phyloP scores from a whole-genome alignment of 2,113 vertebrate species.

The Aythya baeri region DNA sequence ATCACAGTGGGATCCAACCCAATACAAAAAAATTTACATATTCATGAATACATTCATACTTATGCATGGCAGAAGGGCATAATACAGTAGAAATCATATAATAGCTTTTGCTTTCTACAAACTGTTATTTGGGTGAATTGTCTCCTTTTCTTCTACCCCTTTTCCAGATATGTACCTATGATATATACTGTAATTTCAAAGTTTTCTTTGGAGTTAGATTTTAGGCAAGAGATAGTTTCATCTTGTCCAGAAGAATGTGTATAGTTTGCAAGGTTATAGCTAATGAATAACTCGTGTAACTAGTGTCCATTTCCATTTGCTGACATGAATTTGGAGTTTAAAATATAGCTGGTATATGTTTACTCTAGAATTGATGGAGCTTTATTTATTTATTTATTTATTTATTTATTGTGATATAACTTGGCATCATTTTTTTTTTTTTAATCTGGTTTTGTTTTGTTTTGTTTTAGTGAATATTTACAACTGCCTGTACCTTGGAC shows the following conservation, averaged over 20 bases:
- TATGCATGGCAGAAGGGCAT: not conserved
- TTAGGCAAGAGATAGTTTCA: not conserved
- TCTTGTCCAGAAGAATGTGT: slow-evolving; percentile 1
- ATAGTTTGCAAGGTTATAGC: not conserved
- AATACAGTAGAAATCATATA: not conserved
- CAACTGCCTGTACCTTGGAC: slow-evolving; percentile 7
- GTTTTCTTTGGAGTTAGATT: not conserved
- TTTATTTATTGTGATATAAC: slow-evolving; percentile 28
- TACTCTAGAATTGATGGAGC: slow-evolving; percentile 39
- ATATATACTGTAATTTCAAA: not conserved
- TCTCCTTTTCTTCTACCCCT: not conserved
- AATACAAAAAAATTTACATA: slow-evolving; percentile 26
- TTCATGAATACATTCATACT: slow-evolving; percentile 17
- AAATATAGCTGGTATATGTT: slow-evolving; percentile 41
- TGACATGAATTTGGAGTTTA: slow-evolving; percentile 34
- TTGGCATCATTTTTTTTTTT: not conserved
- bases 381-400: slow-evolving; percentile 12
- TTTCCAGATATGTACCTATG: not conserved
- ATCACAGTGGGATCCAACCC: slow-evolving; percentile 37
- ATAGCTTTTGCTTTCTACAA: not conserved
- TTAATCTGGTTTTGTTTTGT: not conserved
- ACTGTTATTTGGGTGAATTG: not conserved
- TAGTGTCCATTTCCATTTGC: slow-evolving; percentile 46
- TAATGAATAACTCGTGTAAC: slow-evolving; percentile 21
- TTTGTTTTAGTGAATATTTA: slow-evolving; percentile 23